Conservation (phyloP, 2,888 invertebrate genomes). For the Caenorhabditis sp. region DNA sequence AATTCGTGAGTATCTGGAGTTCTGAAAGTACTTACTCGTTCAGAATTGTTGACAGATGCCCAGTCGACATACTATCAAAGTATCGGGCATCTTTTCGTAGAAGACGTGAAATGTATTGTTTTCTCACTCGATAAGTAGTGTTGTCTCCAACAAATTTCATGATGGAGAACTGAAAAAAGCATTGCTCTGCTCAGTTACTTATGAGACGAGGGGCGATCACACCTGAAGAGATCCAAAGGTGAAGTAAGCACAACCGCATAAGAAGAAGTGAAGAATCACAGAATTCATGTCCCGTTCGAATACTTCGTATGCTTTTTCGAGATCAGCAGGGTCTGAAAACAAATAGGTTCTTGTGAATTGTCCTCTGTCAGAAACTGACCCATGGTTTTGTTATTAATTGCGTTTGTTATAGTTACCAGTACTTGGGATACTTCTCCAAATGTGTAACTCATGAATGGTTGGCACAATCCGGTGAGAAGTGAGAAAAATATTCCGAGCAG, state of each 20-base stretch:
- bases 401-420: slow-evolving; percentile 61
- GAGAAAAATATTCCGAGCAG: slow-evolving; percentile 68
- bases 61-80: slow-evolving; percentile 84
- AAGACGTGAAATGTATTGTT: slow-evolving; percentile 83
- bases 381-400: slow-evolving; percentile 54
- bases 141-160: slow-evolving; percentile 84
- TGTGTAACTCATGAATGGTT: slow-evolving; percentile 64
- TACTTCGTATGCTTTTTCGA: slow-evolving; percentile 55
- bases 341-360: neutral
- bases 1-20: neutral
- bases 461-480: slow-evolving; percentile 69
- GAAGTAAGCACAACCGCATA: slow-evolving; percentile 50
- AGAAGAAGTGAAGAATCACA: slow-evolving; percentile 48
- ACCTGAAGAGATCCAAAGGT: slow-evolving; percentile 58
- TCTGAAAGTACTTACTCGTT: slow-evolving; percentile 84
- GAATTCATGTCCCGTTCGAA: slow-evolving; percentile 51
- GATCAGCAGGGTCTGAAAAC: slow-evolving; percentile 55
- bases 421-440: slow-evolving; percentile 67
- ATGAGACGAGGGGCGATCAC: no score
- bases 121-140: slow-evolving; percentile 84
- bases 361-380: slow-evolving; percentile 1
- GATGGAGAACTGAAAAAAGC: slow-evolving; percentile 68
- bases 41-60: slow-evolving; percentile 85
- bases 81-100: slow-evolving; percentile 84
- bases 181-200: no score